Conservation (phyloP, 2,888 invertebrate genomes). For the Cantharis rufa region DNA sequence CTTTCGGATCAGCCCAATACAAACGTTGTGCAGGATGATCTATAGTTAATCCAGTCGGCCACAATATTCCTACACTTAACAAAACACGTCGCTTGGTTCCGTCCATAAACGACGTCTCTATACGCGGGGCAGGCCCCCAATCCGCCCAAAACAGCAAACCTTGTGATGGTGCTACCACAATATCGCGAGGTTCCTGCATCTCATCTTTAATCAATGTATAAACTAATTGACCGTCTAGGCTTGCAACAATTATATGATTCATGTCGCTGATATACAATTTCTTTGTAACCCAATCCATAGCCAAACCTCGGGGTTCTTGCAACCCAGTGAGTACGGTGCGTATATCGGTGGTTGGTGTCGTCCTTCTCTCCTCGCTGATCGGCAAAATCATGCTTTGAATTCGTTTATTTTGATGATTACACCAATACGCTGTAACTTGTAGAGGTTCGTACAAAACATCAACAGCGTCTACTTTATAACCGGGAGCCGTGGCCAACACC, state of each 20-base stretch:
- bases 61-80: conserved; percentile 65
- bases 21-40: conserved; percentile 74
- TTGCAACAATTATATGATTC: conserved; percentile 56
- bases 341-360: conserved; percentile 31
- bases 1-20: conserved; percentile 86
- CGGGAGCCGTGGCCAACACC: conserved; percentile 39
- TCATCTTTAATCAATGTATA: conserved; percentile 59
- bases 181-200: conserved; percentile 68
- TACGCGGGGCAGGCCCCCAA: conserved; percentile 66
- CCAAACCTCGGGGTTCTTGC: conserved; percentile 72
- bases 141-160: conserved; percentile 79
- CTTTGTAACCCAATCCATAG: conserved; percentile 71
- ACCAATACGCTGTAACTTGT: conserved; percentile 54
- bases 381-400: conserved; percentile 53
- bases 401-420: conserved; percentile 55
- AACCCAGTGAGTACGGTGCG: conserved; percentile 56
- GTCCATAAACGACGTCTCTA: conserved; percentile 69
- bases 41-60: conserved; percentile 77
- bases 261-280: conserved; percentile 73
- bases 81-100: conserved; percentile 60
- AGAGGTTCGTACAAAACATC: conserved; percentile 56
- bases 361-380: conserved; percentile 37
- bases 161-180: conserved; percentile 69
- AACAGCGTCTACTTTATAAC: conserved; percentile 61
- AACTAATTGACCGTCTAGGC: conserved; percentile 62